Conservation (phyloP, 2,797 vertebrate genomes). For the Coendou prehensilis region DNA sequence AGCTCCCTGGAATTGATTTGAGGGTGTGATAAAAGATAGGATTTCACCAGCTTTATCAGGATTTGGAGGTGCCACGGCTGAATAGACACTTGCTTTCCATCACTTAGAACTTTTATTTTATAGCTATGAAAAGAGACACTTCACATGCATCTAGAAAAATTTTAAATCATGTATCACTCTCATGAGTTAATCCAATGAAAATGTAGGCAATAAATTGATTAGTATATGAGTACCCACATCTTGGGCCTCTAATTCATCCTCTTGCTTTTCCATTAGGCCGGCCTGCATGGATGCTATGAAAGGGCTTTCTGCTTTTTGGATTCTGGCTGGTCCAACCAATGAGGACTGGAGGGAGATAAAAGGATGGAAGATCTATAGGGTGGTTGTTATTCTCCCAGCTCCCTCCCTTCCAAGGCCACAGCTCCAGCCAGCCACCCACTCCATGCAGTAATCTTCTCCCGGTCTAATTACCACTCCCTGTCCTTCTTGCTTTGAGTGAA, state of each 20-base stretch:
- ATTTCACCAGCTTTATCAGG: slow-evolving; percentile 39
- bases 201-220: not conserved
- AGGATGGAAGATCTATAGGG: not conserved
- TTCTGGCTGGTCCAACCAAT: not conserved
- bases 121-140: not conserved
- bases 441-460: not conserved
- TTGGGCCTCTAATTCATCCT: not conserved
- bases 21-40: not conserved
- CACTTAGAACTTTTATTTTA: slow-evolving; percentile 35
- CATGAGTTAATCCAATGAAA: not conserved
- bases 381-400: not conserved
- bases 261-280: not conserved
- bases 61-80: not conserved
- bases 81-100: slow-evolving; percentile 26
- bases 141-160: not conserved
- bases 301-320: not conserved
- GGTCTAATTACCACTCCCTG: not conserved
- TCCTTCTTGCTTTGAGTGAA: not conserved
- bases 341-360: not conserved
- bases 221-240: not conserved
- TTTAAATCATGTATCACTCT: not conserved
- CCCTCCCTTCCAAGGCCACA: not conserved
- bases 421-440: not conserved
- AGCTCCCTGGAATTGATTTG: not conserved
- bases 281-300: not conserved